phyloP scores from a whole-genome alignment of 2,113 vertebrate genomes.

The Sorex fumeus region DNA sequence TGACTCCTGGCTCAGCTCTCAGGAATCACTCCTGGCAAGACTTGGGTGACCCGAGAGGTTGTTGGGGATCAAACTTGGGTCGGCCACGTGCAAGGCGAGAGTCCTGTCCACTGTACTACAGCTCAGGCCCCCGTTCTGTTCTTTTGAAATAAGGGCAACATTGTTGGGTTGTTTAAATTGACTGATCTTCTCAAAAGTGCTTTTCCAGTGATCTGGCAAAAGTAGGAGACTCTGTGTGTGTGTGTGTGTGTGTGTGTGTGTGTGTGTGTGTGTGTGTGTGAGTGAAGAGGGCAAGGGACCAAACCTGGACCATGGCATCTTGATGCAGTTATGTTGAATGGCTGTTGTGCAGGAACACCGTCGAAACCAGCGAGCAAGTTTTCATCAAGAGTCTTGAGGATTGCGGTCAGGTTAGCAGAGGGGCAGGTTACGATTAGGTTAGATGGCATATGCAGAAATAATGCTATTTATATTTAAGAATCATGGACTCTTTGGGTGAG shows the following conservation, averaged over 20 bases:
- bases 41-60: no score
- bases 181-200: not conserved
- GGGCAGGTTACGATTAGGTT: slow-evolving; percentile 75
- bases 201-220: slow-evolving; percentile 11
- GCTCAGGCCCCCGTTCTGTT: not conserved
- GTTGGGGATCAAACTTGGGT: no score
- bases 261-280: not conserved
- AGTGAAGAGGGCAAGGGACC: not conserved
- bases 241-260: no score
- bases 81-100: no score
- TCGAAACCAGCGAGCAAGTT: slow-evolving; percentile 57
- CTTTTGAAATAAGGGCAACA: not conserved
- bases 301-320: slow-evolving; percentile 53
- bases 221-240: not conserved
- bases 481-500: slow-evolving; percentile 66
- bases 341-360: slow-evolving; percentile 52
- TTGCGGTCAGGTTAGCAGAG: slow-evolving; percentile 70
- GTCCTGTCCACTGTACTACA: no score
- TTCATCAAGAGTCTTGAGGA: slow-evolving; percentile 17
- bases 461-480: slow-evolving; percentile 65
- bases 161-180: slow-evolving; percentile 52
- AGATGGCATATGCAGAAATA: slow-evolving; percentile 77
- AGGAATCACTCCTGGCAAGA: no score
- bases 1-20: no score
- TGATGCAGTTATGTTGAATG: not conserved